phyloP scores from a whole-genome alignment of 2,888 invertebrate genomes.

The Gnatocerus cornutus region DNA sequence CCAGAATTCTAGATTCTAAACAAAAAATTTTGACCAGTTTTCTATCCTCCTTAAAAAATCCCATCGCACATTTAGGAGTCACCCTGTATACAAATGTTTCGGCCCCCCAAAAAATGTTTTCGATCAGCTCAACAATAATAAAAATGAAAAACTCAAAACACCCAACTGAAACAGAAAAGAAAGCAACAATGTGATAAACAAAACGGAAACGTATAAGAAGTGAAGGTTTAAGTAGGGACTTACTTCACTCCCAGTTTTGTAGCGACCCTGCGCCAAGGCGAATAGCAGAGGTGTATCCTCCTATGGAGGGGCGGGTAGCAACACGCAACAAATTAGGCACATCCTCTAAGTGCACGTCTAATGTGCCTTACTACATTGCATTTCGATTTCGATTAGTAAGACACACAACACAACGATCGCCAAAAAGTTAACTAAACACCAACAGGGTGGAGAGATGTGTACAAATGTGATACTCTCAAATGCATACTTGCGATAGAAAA shows the following conservation, averaged over 20 bases:
- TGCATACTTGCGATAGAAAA: constrained; percentile 8
- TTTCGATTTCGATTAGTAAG: constrained; percentile 18
- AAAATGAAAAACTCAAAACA: background rate
- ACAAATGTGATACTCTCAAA: constrained; percentile 2
- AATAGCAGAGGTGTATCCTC: constrained; percentile 86
- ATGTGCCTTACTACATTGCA: constrained; percentile 46
- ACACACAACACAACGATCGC: constrained; percentile 42
- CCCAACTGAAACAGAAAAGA: constrained; percentile 18
- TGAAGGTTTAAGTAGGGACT: constrained; percentile 75
- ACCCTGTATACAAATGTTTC: too few species aligned
- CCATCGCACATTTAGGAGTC: too few species aligned
- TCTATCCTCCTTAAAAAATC: too few species aligned
- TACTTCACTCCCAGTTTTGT: constrained; percentile 96
- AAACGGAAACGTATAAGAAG: constrained; percentile 51
- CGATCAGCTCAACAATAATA: background rate
- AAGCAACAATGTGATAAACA: constrained; percentile 44
- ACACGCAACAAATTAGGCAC: constrained; percentile 73
- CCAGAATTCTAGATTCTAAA: too few species aligned
- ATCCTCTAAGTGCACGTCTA: constrained; percentile 61
- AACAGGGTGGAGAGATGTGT: constrained; percentile 9
- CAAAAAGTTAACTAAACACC: constrained; percentile 9
- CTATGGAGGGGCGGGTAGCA: constrained; percentile 70
- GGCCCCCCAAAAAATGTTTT: too few species aligned
- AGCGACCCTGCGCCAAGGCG: constrained; percentile 95
- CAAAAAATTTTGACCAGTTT: too few species aligned